A percentile compares a stretch with the other conserved stretches of the same genome.
Conservation (phyloP, 2,113 vertebrate species). For the Mirza zaza region DNA sequence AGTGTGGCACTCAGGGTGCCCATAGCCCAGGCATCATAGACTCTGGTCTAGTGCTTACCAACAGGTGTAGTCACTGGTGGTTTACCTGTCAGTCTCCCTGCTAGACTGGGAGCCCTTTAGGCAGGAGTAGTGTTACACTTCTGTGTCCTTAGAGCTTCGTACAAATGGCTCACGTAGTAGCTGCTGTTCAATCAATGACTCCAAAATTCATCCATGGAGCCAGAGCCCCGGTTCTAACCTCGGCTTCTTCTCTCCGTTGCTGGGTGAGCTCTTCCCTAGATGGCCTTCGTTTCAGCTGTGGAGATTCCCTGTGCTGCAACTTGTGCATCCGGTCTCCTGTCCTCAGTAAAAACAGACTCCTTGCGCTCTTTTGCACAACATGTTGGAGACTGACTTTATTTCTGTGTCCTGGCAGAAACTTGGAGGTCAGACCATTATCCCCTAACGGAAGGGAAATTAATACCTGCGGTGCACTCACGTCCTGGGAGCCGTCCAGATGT, state of each 20-base stretch:
- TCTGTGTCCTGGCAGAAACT: background rate
- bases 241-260: background rate
- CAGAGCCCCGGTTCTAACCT: background rate
- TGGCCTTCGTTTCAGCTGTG: background rate
- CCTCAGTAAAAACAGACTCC: background rate
- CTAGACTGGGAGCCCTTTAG: background rate
- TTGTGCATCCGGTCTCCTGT: background rate
- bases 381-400: background rate
- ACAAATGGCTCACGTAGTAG: background rate
- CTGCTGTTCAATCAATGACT: background rate
- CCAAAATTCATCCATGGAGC: background rate
- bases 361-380: background rate
- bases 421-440: background rate
- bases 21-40: background rate
- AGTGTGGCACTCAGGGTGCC: background rate
- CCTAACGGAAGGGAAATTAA: background rate
- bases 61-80: background rate
- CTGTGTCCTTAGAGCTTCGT: background rate
- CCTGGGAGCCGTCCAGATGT: background rate
- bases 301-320: background rate
- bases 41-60: background rate
- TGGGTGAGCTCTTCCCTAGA: background rate
- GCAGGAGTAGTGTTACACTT: background rate
- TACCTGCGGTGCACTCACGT: background rate
- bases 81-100: background rate